These are phyloP conservation scores for Phrixothrix hirtus DNA, from an alignment of 2,888 invertebrate genomes.

Conservation along the genomic window DNA sequence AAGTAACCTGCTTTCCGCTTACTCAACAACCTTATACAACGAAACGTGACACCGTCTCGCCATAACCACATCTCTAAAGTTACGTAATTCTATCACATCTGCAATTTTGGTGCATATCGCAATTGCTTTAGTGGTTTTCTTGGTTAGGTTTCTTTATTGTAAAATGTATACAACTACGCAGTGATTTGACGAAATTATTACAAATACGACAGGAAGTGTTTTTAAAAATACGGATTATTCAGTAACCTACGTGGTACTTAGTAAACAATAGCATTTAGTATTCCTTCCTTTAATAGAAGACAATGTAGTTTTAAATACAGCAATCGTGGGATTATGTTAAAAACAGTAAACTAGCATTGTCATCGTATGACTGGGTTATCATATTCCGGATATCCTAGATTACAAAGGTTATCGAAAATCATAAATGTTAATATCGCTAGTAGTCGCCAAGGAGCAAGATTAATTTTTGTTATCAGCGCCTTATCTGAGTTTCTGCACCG, in stretches of 20 bases:
- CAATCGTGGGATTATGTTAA: constrained; percentile 22
- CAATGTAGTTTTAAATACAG: constrained; percentile 15
- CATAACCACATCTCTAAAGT: constrained; percentile 30
- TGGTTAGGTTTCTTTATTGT: too few species aligned
- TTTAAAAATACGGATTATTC: constrained; percentile 8
- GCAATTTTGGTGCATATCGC: constrained; percentile 13
- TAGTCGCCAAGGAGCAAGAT: constrained; percentile 18
- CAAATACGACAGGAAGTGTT: constrained; percentile 11
- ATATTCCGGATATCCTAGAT: constrained; percentile 37
- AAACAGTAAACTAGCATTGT: constrained; percentile 17
- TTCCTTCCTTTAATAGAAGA: constrained; percentile 16
- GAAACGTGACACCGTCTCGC: constrained; percentile 37
- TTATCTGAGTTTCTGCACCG: constrained; percentile 2
- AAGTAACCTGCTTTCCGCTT: constrained; percentile 44
- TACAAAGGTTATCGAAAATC: constrained; percentile 26
- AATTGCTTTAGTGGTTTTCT: background rate
- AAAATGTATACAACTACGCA: too few species aligned
- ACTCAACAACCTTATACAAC: constrained; percentile 36
- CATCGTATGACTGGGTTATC: constrained; percentile 31
- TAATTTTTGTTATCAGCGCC: constrained; percentile 4
- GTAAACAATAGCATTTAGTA: constrained; percentile 22
- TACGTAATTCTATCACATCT: constrained; percentile 23
- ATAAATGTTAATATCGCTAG: constrained; percentile 11
- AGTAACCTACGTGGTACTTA: constrained; percentile 10
- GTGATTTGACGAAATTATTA: too few species aligned